A percentile compares a stretch with the other conserved stretches of the same genome.
Conservation (phyloP, 2,797 vertebrate species). For the Catamblyrhynchus diadema region DNA sequence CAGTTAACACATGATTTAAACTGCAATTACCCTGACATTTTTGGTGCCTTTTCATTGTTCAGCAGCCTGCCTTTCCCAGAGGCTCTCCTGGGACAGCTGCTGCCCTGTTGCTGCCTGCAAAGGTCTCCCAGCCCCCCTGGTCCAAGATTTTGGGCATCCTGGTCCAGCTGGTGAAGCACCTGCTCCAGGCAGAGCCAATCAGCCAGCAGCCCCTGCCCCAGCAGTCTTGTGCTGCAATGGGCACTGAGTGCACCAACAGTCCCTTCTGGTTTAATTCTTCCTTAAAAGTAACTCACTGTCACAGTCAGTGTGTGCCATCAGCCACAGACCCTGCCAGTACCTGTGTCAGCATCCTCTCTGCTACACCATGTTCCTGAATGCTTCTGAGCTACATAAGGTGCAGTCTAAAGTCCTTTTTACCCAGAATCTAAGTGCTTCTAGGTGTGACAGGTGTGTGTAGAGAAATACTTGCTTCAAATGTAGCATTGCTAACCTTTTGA, state of each 20-base stretch:
- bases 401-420: neutral
- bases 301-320: neutral
- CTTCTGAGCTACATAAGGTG: accelerated
- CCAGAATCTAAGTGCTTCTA: neutral
- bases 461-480: neutral
- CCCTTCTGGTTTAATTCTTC: neutral
- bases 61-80: neutral
- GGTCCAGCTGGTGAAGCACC: accelerated
- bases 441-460: accelerated
- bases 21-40: neutral
- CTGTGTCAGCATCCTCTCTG: neutral
- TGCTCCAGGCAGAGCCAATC: neutral
- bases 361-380: neutral
- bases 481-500: neutral
- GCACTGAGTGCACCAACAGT: neutral
- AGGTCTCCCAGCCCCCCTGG: accelerated
- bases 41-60: neutral
- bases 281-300: neutral
- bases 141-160: accelerated
- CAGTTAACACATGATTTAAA: neutral
- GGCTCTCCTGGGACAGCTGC: accelerated
- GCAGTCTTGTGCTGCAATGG: neutral
- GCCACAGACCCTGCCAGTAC: neutral
- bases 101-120: neutral
- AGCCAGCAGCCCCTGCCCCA: neutral